phyloP scores from a whole-genome alignment of 2,888 invertebrate species.

The Steinernema hermaphroditum region DNA sequence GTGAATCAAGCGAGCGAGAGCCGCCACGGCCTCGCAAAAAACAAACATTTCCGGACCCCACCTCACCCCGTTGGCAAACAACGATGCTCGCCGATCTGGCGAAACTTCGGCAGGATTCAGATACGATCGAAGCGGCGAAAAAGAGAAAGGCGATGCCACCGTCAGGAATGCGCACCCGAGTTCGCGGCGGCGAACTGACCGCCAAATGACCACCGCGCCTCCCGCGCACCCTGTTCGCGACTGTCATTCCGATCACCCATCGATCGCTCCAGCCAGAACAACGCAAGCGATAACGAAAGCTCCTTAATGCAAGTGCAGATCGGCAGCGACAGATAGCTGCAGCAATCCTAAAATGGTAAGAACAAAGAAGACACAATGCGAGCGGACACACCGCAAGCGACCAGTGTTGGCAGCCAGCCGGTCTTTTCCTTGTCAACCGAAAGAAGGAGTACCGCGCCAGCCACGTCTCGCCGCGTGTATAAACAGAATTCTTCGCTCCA shows the following conservation, averaged over 20 bases:
- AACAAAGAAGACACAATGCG: not conserved
- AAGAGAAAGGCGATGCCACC: not conserved
- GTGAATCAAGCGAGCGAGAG: slow-evolving; percentile 4
- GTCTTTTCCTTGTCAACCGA: not conserved
- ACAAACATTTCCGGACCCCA: slow-evolving; percentile 22
- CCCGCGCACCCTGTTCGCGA: not conserved
- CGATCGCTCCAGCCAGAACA: not conserved
- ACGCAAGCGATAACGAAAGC: not conserved
- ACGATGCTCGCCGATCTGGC: not conserved
- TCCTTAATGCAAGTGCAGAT: not conserved
- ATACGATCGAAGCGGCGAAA: not conserved
- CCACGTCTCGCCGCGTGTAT: slow-evolving; percentile 9
- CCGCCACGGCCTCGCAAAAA: not conserved
- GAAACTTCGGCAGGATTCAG: not conserved
- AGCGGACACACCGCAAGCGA: not conserved
- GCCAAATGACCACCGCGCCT: not conserved
- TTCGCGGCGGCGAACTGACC: not conserved
- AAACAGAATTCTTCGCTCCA: slow-evolving; percentile 24
- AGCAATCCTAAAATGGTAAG: not conserved
- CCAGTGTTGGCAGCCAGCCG: not conserved
- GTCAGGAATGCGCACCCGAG: not conserved
- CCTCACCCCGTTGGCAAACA: slow-evolving; percentile 22
- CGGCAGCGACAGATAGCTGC: not conserved
- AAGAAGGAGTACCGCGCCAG: not conserved
- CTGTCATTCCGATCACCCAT: not conserved